Evolutionary conservation across 37 sponge, comb jelly and placozoan genomes (phyloP), one percentile per base, ranked within the genome.

Genomic region (Geodia barretti): DNA sequence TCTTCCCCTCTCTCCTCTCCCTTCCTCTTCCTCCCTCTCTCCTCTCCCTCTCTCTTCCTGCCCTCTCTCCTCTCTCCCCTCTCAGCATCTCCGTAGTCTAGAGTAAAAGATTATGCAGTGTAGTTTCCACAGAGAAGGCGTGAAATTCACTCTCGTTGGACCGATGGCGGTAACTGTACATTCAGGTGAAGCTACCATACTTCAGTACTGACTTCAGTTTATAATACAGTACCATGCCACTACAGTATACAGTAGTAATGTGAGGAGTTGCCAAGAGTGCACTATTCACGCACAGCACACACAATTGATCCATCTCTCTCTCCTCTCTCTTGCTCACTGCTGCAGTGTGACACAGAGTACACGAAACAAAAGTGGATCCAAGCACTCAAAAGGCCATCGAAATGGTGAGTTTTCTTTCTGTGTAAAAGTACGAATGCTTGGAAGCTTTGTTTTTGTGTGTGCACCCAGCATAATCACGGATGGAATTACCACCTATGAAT

Each of bases 301-400:
- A 35, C 35, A 4, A 14, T 30, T 3, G 70, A 35, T 31, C 4
- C 8, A 23, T 23, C 8, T 30, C 8, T 29, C 36, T n/a, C 17
- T 1, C n/a, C 26, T n/a, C 31, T 42, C 17, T 54, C 31, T 30
- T 42, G 28, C 0, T 36, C n/a, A n/a, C n/a, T n/a, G n/a, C n/a
- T 78, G 79, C 31, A 78, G 79, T 78, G 79, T 77, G 32, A 35
- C n/a, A 37, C 62, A 19, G 64, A 60, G 23, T 21, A 36, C 0
- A 33, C 33, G 29, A 77, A 72, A 39, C 64, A 77, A 14, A 43
- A 62, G 26, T 85, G 85, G 85, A 85, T 77, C n/a, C 63, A 11
- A 5, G 21, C 47, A 26, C 63, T 85, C 9, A n/a, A 40, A 30
- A 70, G 64, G 40, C 70, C n/a, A n/a, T n/a, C n/a, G n/a, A n/a